Evolutionary conservation across 53 echinoderm and acorn worm genomes (phyloP).

Genomic region (Glandiceps talaboti): DNA sequence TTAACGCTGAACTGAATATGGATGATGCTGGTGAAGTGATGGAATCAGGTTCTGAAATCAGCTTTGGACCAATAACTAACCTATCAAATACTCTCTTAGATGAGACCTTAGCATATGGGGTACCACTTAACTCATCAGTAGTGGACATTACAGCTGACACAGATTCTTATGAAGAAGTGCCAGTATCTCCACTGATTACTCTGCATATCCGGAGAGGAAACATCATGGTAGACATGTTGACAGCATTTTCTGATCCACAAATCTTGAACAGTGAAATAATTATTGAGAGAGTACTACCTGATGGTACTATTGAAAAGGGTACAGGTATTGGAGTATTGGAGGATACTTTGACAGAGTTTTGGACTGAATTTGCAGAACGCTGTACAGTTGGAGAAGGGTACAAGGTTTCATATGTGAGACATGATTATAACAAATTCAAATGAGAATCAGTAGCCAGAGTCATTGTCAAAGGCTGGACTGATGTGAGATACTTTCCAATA

Average conservation of each 20-base stretch:
- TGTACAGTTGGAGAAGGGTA: background rate
- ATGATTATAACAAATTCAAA: background rate
- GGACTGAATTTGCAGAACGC: background rate
- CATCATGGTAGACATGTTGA: background rate
- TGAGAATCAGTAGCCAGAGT: conserved; percentile 24
- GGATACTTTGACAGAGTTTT: background rate
- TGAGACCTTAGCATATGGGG: background rate
- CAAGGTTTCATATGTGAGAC: background rate
- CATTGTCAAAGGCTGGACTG: conserved; percentile 32
- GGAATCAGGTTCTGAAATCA: background rate
- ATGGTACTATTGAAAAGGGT: conserved; percentile 23
- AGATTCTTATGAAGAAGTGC: background rate
- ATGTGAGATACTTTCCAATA: conserved; percentile 32
- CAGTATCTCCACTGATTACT: background rate
- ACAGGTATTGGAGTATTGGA: background rate
- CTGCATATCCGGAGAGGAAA: background rate
- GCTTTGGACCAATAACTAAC: background rate
- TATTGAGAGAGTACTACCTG: conserved; percentile 6
- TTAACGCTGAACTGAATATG: background rate
- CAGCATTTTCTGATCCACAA: background rate
- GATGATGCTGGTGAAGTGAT: background rate
- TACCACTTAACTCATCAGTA: background rate
- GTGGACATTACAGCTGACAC: background rate
- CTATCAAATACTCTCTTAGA: background rate
- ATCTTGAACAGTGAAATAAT: background rate